phyloP scores from a whole-genome alignment of 2,113 vertebrate genomes.

The Vidua macroura region DNA sequence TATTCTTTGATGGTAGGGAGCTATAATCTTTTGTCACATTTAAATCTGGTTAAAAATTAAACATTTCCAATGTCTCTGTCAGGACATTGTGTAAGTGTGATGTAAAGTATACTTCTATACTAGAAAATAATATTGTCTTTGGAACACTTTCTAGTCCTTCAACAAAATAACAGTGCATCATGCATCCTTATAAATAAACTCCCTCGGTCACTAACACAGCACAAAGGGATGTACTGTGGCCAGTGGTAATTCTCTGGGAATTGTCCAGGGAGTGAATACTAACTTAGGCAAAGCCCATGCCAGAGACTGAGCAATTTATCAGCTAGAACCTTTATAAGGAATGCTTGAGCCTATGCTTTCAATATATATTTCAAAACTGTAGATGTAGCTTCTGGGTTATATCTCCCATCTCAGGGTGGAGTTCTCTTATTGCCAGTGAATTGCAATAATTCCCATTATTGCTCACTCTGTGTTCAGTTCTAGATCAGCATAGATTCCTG shows the following conservation, averaged over 20 bases:
- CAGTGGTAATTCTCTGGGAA: not conserved
- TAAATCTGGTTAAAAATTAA: not conserved
- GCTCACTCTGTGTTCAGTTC: not conserved
- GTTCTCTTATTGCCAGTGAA: not conserved
- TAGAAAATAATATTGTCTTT: not conserved
- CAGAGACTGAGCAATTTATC: not conserved
- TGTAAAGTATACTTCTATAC: not conserved
- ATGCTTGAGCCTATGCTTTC: not conserved
- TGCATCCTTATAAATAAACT: not conserved
- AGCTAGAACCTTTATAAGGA: not conserved
- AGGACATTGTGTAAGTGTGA: not conserved
- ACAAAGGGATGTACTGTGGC: not conserved
- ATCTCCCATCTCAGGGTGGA: not conserved
- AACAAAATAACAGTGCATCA: not conserved
- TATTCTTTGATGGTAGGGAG: not conserved
- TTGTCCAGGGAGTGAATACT: not conserved
- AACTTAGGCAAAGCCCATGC: not conserved
- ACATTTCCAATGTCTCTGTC: not conserved
- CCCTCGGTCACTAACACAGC: not conserved
- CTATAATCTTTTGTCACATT: not conserved
- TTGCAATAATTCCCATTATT: not conserved
- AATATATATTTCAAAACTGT: not conserved
- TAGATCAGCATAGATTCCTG: not conserved
- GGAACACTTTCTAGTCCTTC: not conserved
- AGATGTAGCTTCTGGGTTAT: not conserved